These are phyloP conservation scores for Argyra leucocephala DNA, from an alignment of 2,888 invertebrate genomes.

Conservation along the genomic window DNA sequence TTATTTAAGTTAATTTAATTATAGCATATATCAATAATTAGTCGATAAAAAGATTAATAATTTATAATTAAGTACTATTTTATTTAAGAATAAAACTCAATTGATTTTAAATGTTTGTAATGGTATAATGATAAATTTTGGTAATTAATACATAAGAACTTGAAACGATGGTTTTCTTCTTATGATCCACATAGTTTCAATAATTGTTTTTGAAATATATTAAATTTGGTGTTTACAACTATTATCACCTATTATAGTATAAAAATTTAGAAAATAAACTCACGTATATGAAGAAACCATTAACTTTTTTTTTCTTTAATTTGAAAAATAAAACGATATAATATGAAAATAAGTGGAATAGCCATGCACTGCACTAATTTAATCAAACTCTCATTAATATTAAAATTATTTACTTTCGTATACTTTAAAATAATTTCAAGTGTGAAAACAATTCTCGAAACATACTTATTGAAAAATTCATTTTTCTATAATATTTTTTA, in stretches of 20 bases:
- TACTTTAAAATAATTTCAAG: neutral
- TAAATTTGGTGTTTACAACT: too few species aligned
- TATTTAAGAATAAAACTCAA: neutral
- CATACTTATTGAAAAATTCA: neutral
- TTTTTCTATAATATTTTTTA: neutral
- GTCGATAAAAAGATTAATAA: conserved; percentile 7
- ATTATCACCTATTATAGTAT: too few species aligned
- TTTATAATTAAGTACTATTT: neutral
- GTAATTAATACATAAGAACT: neutral
- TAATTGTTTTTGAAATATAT: too few species aligned
- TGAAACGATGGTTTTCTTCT: neutral
- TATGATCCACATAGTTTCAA: neutral
- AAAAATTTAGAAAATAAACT: too few species aligned
- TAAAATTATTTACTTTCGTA: neutral
- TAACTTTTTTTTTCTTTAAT: too few species aligned
- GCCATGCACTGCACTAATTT: too few species aligned
- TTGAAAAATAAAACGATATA: too few species aligned
- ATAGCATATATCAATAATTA: neutral
- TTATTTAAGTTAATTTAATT: neutral
- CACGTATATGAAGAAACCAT: too few species aligned
- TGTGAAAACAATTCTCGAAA: neutral
- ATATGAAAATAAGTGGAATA: too few species aligned
- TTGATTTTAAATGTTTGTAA: conserved; percentile 10
- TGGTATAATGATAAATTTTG: neutral
- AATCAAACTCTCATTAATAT: too few species aligned